These are phyloP conservation scores for Pachyramphus minor DNA, from an alignment of 2,113 vertebrate species.

Conservation along the genomic window DNA sequence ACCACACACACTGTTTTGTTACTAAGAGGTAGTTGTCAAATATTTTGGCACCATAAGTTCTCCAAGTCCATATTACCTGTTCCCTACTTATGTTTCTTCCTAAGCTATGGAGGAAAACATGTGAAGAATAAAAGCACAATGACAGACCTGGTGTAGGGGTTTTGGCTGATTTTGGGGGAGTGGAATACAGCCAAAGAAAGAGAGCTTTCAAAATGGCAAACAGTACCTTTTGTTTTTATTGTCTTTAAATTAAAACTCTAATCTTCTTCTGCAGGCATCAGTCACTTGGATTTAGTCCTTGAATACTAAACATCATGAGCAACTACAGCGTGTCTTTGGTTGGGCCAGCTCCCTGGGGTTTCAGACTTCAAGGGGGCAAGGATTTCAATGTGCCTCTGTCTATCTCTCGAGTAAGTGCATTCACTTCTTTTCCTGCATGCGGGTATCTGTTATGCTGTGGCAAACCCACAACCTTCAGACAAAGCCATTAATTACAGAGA, in stretches of 20 bases:
- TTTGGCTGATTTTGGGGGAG: background rate
- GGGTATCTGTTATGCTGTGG: background rate
- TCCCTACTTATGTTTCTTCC: background rate
- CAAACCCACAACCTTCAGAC: background rate
- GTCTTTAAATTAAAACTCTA: constrained; percentile 18
- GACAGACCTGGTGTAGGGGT: background rate
- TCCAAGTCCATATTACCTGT: background rate
- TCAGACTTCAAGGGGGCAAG: constrained; percentile 96
- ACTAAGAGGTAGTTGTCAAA: background rate
- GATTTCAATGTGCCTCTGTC: constrained; percentile 97
- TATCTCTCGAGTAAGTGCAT: constrained; percentile 89
- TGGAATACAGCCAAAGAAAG: background rate
- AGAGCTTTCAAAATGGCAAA: background rate
- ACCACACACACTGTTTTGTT: background rate
- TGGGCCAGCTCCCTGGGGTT: constrained; percentile 95
- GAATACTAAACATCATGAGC: constrained; percentile 79
- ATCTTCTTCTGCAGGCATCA: constrained; percentile 63
- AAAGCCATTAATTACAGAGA: background rate
- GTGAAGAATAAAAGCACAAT: background rate
- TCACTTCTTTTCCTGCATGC: background rate
- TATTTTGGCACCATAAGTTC: background rate
- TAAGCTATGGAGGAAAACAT: background rate
- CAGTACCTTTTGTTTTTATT: background rate
- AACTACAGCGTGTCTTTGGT: constrained; percentile 88
- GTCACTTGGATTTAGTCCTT: constrained; percentile 44